These are phyloP conservation scores for Notamacropus eugenii DNA, from an alignment of 2,797 vertebrate genomes.

Conservation along the genomic window DNA sequence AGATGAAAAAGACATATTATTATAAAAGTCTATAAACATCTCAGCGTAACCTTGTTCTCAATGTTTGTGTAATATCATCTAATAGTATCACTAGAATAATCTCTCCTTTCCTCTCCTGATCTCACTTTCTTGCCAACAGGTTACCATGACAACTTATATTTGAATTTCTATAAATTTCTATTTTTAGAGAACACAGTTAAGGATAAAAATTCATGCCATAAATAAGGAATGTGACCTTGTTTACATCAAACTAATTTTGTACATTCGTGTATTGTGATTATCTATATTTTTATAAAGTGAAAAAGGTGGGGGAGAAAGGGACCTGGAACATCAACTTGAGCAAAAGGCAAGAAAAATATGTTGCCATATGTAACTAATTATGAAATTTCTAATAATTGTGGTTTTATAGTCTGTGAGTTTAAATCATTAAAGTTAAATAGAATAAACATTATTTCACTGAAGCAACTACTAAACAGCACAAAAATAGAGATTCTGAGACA, in stretches of 20 bases:
- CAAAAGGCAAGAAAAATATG: constrained; percentile 36
- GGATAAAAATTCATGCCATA: constrained; percentile 73
- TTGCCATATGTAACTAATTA: constrained; percentile 30
- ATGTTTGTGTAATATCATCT: constrained; percentile 81
- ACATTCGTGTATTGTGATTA: constrained; percentile 9
- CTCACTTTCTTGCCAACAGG: constrained; percentile 81
- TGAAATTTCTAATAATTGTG: neutral
- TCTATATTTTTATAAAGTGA: constrained; percentile 44
- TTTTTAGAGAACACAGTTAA: constrained; percentile 83
- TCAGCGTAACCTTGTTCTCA: constrained; percentile 68
- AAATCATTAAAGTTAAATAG: constrained; percentile 27
- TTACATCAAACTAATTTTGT: constrained; percentile 58
- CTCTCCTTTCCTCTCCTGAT: constrained; percentile 66
- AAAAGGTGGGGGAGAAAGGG: neutral
- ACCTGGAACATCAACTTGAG: constrained; percentile 3
- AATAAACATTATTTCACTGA: constrained; percentile 10
- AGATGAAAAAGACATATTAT: neutral
- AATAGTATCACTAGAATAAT: constrained; percentile 78
- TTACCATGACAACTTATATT: constrained; percentile 87
- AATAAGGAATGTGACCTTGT: constrained; percentile 72
- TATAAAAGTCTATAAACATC: neutral
- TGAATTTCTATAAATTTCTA: constrained; percentile 86
- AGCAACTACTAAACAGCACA: neutral
- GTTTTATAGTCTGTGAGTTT: constrained; percentile 17
- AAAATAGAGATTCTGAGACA: neutral